phyloP scores from a whole-genome alignment of 2,113 vertebrate species.

The Otolemur garnettii region DNA sequence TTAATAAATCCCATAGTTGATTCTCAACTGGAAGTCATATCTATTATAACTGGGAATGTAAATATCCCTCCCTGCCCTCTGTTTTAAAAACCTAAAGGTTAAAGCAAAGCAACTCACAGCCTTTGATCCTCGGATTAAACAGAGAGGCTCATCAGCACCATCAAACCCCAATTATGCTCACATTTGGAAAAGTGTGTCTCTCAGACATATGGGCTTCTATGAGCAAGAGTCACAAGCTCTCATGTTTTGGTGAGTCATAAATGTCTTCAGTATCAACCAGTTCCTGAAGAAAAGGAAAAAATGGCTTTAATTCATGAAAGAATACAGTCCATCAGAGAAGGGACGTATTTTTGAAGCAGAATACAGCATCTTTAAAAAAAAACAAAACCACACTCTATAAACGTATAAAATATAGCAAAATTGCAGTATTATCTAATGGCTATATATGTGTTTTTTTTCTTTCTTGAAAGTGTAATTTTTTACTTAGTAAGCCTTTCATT shows the following conservation, averaged over 20 bases:
- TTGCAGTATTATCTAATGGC: background rate
- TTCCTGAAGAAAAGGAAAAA: constrained; percentile 57
- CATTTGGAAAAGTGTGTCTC: constrained; percentile 54
- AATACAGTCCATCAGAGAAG: constrained; percentile 60
- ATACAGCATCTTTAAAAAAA: background rate
- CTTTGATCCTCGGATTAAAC: constrained; percentile 55
- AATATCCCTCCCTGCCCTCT: background rate
- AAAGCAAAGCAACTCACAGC: background rate
- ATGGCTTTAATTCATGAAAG: constrained; percentile 61
- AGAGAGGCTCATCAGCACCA: background rate
- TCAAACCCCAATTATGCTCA: background rate
- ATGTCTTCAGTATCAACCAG: constrained; percentile 58
- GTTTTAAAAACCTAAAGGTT: background rate
- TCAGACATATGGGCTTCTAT: constrained; percentile 63
- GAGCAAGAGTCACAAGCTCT: constrained; percentile 72
- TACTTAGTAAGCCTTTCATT: constrained; percentile 44
- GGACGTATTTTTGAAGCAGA: constrained; percentile 47
- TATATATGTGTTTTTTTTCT: background rate
- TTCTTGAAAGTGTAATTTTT: constrained; percentile 41
- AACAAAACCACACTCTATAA: constrained; percentile 34
- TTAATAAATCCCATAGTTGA: constrained; percentile 35
- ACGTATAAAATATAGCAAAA: constrained; percentile 60
- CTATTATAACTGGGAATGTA: background rate
- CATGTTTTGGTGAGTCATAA: constrained; percentile 71
- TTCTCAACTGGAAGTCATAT: background rate